A percentile compares a stretch with the other conserved stretches of the same genome.
Conservation (phyloP, 2,113 vertebrate species). For the Pangasianodon gigas region DNA sequence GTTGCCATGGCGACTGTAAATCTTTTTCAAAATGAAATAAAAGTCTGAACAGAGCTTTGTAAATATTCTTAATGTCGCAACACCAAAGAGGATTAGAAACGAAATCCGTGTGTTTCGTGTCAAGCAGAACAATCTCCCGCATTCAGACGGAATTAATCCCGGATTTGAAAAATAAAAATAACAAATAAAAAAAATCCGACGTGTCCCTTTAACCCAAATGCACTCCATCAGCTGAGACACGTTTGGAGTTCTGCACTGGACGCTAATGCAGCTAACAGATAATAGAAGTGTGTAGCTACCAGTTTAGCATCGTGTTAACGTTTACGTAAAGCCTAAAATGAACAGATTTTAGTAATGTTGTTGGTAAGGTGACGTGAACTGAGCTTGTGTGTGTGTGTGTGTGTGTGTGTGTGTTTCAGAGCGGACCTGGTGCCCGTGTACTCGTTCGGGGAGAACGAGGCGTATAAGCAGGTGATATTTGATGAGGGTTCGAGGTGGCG, state of each 20-base stretch:
- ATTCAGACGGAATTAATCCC: conserved; percentile 11
- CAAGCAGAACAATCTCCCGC: background rate
- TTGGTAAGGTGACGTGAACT: background rate
- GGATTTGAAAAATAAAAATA: background rate
- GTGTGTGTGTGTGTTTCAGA: conserved; percentile 64
- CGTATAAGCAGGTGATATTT: conserved; percentile 90
- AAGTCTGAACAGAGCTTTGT: background rate
- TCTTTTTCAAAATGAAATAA: conserved; percentile 22
- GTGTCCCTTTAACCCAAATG: background rate
- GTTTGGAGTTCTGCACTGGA: background rate
- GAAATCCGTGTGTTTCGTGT: conserved; percentile 30
- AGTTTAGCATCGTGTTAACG: background rate
- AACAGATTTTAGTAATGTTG: background rate
- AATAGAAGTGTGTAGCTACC: background rate
- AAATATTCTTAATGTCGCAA: conserved; percentile 33
- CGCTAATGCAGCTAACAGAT: background rate
- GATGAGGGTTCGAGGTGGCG: conserved; percentile 85
- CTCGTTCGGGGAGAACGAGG: conserved; percentile 95
- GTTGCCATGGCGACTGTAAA: background rate
- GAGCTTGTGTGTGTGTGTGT: conserved; percentile 1
- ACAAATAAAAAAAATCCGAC: background rate
- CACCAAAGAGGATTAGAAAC: conserved; percentile 59
- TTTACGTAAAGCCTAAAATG: background rate
- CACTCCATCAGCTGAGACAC: background rate
- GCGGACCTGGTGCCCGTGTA: conserved; percentile 93